Evolutionary conservation across 2,888 invertebrate genomes (phyloP).

Genomic region (Netelia melanura): DNA sequence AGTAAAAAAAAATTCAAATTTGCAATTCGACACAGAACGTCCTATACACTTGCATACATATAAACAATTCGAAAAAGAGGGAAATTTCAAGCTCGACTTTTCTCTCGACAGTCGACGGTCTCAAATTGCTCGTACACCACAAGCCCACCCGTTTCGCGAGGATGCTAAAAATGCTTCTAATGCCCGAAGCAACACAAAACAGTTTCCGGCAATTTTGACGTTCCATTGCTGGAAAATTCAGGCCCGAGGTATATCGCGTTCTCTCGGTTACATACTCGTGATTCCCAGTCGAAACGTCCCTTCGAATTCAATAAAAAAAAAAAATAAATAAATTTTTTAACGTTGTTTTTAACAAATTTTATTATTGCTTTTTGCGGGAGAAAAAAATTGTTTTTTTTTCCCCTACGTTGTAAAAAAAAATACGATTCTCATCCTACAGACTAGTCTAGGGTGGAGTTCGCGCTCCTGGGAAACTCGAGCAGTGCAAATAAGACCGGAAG

Average conservation of each 20-base stretch:
- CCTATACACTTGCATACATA: background rate
- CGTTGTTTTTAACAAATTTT: background rate
- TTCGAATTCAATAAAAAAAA: background rate
- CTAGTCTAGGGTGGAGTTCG: background rate
- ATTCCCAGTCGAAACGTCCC: background rate
- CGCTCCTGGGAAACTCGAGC: background rate
- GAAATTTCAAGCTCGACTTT: background rate
- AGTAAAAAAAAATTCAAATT: no score
- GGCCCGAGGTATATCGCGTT: background rate
- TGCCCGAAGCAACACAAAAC: constrained; percentile 38
- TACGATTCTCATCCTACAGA: background rate
- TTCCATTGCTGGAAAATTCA: background rate
- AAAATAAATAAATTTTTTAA: background rate
- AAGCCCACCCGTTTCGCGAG: constrained; percentile 8
- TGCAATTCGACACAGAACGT: background rate
- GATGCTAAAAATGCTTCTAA: constrained; percentile 18
- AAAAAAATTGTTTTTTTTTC: no score
- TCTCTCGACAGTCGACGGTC: constrained; percentile 1
- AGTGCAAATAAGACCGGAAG: constrained; percentile 50
- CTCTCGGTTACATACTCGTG: background rate
- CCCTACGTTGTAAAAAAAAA: no score
- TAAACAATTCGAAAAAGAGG: background rate
- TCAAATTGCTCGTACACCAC: background rate
- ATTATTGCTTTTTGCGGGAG: no score
- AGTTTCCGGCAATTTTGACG: constrained; percentile 51